A percentile compares a stretch with the other conserved stretches of the same genome.
Conservation (phyloP, 2,113 vertebrate species). For the Uropsilus gracilis region DNA sequence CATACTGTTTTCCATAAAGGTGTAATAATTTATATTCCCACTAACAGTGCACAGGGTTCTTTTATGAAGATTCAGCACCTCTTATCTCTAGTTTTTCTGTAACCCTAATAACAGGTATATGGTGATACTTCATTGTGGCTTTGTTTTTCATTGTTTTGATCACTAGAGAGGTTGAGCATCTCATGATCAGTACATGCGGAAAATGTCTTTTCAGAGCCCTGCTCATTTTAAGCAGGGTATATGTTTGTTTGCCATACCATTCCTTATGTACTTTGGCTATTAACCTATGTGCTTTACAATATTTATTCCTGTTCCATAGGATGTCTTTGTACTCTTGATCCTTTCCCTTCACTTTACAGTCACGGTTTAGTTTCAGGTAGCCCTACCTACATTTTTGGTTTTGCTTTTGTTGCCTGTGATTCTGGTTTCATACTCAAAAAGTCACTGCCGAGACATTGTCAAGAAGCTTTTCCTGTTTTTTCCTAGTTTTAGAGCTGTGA, state of each 20-base stretch:
- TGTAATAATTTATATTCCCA: not conserved
- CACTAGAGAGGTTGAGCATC: not conserved
- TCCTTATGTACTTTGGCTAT: not conserved
- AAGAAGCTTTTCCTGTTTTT: not conserved
- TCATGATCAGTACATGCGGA: not conserved
- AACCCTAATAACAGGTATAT: not conserved
- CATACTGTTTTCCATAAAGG: not conserved
- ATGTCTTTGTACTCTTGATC: not conserved
- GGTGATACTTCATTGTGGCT: not conserved
- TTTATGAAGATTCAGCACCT: not conserved
- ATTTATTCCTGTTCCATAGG: not conserved
- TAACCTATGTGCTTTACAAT: not conserved
- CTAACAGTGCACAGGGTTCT: not conserved
- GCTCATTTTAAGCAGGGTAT: not conserved
- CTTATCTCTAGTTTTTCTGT: not conserved
- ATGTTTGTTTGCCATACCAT: not conserved
- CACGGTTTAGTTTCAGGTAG: not conserved
- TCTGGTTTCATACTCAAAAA: not conserved
- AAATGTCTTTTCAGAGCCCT: not conserved
- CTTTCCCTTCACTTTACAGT: not conserved
- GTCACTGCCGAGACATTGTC: not conserved
- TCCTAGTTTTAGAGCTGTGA: not conserved
- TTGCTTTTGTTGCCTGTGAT: not conserved
- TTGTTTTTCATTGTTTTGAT: not conserved
- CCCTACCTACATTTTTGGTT: not conserved